A percentile compares a stretch with the other conserved stretches of the same genome.
These are phyloP conservation scores for Nannoperca australis DNA, from an alignment of 2,797 vertebrate genomes.

Conservation along the genomic window DNA sequence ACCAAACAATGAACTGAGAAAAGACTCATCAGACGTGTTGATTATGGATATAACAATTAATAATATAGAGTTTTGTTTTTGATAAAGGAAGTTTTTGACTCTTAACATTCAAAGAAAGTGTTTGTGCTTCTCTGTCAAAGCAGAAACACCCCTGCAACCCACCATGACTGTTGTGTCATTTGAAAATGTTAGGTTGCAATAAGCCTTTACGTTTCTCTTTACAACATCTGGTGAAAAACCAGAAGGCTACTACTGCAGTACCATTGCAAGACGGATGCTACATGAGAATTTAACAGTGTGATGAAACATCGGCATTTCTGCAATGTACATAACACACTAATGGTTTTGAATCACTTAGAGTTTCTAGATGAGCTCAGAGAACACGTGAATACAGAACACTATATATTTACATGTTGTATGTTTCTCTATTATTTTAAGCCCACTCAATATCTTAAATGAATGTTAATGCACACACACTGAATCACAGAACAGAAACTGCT, in stretches of 20 bases:
- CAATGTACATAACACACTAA: neutral
- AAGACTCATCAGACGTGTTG: neutral
- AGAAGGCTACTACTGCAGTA: neutral
- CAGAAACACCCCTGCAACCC: neutral
- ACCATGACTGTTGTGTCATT: neutral
- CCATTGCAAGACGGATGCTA: neutral
- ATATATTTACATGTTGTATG: neutral
- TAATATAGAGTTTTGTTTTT: neutral
- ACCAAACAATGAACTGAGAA: neutral
- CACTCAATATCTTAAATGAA: neutral
- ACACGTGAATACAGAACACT: neutral
- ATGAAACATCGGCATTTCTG: slow-evolving; percentile 27
- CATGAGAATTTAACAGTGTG: slow-evolving; percentile 19
- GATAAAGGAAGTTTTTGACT: slow-evolving; percentile 5
- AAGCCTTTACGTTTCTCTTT: neutral
- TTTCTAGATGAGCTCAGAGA: neutral
- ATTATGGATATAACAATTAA: no score
- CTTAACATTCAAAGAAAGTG: neutral
- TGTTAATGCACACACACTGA: neutral
- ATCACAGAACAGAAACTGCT: slow-evolving; percentile 41
- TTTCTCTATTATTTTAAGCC: neutral
- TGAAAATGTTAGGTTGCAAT: neutral
- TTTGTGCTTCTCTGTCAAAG: neutral
- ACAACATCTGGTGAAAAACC: slow-evolving; percentile 9
- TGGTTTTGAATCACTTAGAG: neutral